These are phyloP conservation scores for Turdus rufiventris DNA, from an alignment of 2,113 vertebrate species.

Conservation along the genomic window DNA sequence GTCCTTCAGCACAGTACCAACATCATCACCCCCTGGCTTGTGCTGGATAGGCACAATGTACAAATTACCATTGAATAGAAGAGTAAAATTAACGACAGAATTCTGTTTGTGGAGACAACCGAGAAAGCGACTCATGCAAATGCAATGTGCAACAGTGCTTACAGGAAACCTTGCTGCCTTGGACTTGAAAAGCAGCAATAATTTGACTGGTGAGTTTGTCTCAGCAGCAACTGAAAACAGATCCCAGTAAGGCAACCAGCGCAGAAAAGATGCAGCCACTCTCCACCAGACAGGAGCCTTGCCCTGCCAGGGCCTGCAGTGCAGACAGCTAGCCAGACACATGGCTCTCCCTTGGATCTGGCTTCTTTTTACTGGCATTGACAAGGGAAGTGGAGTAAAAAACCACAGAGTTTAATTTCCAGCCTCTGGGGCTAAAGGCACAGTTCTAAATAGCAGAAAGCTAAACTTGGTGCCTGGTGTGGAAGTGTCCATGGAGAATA, in stretches of 20 bases:
- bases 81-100: conserved; percentile 40
- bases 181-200: neutral
- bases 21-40: neutral
- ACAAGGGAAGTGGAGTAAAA: neutral
- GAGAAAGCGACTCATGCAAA: neutral
- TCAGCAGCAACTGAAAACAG: conserved; percentile 19
- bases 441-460: neutral
- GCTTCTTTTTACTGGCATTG: neutral
- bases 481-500: neutral
- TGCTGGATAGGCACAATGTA: neutral
- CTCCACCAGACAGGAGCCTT: neutral
- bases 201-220: conserved; percentile 8
- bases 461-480: neutral
- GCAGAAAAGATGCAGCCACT: neutral
- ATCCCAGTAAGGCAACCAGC: neutral
- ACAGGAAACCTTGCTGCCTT: conserved; percentile 13
- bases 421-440: neutral
- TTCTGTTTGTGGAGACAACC: neutral
- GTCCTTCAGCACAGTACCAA: neutral
- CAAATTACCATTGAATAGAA: conserved; percentile 26
- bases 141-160: neutral
- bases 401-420: neutral
- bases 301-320: neutral
- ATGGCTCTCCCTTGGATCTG: neutral
- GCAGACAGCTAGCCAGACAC: neutral